Percentiles rank a stretch among this genome's conserved stretches.
Conservation (phyloP, 2,888 invertebrate genomes). For the Caradrina clavipalpis region DNA sequence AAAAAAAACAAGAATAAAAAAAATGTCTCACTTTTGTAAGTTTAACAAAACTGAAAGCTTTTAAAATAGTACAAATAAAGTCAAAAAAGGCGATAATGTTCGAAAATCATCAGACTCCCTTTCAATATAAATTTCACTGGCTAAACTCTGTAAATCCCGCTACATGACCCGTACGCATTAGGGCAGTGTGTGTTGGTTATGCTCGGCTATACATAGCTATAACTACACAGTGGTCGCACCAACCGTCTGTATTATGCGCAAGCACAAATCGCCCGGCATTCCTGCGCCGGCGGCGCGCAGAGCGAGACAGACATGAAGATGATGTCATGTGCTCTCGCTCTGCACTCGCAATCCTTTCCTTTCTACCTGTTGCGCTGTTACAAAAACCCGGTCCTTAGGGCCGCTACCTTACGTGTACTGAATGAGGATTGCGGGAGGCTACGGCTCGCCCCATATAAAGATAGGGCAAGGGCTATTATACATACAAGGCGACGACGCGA, state of each 20-base stretch:
- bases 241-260: constrained; percentile 84
- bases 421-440: constrained; percentile 89
- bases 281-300: constrained; percentile 83
- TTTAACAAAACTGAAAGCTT: constrained; percentile 36
- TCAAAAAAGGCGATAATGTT: constrained; percentile 73
- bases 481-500: constrained; percentile 73
- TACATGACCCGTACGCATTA: constrained; percentile 91
- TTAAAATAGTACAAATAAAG: constrained; percentile 47
- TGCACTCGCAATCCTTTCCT: constrained; percentile 89
- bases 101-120: constrained; percentile 90
- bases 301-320: constrained; percentile 79
- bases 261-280: constrained; percentile 91
- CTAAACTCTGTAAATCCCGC: constrained; percentile 90
- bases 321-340: constrained; percentile 81
- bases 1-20: background rate
- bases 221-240: constrained; percentile 72
- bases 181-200: constrained; percentile 90
- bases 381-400: constrained; percentile 91
- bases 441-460: constrained; percentile 90
- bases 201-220: constrained; percentile 81
- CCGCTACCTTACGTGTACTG: constrained; percentile 91
- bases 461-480: constrained; percentile 89
- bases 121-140: constrained; percentile 90
- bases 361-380: constrained; percentile 91
- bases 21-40: background rate